Evolutionary conservation across 2,888 invertebrate genomes (phyloP).

Genomic region (Papilio demoleus): DNA sequence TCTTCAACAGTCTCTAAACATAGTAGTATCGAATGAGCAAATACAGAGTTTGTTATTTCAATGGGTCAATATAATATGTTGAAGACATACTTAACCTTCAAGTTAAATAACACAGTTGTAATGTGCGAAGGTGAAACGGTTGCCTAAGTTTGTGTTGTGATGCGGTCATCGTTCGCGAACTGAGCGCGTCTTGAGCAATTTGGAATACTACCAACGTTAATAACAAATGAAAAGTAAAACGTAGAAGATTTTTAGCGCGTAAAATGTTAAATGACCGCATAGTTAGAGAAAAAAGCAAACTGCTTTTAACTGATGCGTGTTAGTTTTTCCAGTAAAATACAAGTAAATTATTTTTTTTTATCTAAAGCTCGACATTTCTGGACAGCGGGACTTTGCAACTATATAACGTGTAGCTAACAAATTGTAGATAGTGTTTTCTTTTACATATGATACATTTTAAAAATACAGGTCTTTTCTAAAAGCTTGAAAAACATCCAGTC

Average conservation of each 20-base stretch:
- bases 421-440: too few relatives aligned
- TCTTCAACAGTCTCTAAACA: too few relatives aligned
- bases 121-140: slow-evolving; percentile 67
- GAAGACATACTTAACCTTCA: slow-evolving; percentile 44
- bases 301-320: too few relatives aligned
- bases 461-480: not conserved
- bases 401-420: slow-evolving; percentile 1
- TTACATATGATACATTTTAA: not conserved
- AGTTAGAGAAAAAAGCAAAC: not conserved
- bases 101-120: slow-evolving; percentile 44
- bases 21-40: not conserved
- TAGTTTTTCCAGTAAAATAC: too few relatives aligned
- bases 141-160: slow-evolving; percentile 47
- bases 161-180: slow-evolving; percentile 75
- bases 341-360: too few relatives aligned
- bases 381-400: not conserved
- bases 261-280: not conserved
- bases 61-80: slow-evolving; percentile 51
- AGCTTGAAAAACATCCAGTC: not conserved
- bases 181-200: slow-evolving; percentile 54
- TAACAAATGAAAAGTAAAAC: not conserved
- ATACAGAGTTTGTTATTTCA: slow-evolving; percentile 46
- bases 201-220: slow-evolving; percentile 46
- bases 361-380: not conserved
- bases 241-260: not conserved